A percentile compares a stretch with the other conserved stretches of the same genome.
Conservation (phyloP, 2,113 vertebrate species). For the Lagopus muta region DNA sequence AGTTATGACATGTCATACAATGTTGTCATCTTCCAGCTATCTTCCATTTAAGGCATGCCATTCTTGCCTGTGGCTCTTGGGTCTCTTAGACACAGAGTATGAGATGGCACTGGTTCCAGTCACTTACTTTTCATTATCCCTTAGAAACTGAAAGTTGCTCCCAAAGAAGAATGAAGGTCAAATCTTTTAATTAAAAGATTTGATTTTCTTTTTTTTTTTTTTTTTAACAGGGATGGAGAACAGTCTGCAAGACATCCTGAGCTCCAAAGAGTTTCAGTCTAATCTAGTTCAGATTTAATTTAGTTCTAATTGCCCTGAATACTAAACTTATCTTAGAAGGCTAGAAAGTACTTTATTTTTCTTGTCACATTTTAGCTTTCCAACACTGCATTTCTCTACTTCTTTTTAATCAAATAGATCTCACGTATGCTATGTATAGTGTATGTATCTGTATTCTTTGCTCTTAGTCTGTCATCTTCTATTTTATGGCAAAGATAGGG, state of each 20-base stretch:
- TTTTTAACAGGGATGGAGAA: not conserved
- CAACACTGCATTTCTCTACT: not conserved
- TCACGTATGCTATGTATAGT: not conserved
- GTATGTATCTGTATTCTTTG: not conserved
- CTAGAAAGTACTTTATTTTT: slow-evolving; percentile 35
- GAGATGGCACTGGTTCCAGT: not conserved
- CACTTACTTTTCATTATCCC: slow-evolving; percentile 35
- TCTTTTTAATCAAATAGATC: not conserved
- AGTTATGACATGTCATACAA: not conserved
- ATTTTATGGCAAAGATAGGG: not conserved
- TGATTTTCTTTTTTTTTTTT: not conserved
- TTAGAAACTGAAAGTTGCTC: slow-evolving; percentile 34
- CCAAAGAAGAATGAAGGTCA: slow-evolving; percentile 56
- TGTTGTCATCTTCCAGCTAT: not conserved
- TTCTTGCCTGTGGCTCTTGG: not conserved
- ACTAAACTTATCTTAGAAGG: slow-evolving; percentile 17
- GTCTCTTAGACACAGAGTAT: not conserved
- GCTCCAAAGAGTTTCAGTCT: slow-evolving; percentile 28
- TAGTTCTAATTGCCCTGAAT: slow-evolving; percentile 60
- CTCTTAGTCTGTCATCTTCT: not conserved
- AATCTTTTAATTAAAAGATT: slow-evolving; percentile 58
- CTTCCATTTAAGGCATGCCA: not conserved
- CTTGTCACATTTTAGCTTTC: not conserved
- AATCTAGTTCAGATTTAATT: slow-evolving; percentile 63
- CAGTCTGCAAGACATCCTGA: slow-evolving; percentile 22